Percentiles rank a stretch among this genome's conserved stretches.
These are phyloP conservation scores for Halichondria panicea DNA, from an alignment of 37 sponge, comb jelly and placozoan species.

Conservation along the genomic window DNA sequence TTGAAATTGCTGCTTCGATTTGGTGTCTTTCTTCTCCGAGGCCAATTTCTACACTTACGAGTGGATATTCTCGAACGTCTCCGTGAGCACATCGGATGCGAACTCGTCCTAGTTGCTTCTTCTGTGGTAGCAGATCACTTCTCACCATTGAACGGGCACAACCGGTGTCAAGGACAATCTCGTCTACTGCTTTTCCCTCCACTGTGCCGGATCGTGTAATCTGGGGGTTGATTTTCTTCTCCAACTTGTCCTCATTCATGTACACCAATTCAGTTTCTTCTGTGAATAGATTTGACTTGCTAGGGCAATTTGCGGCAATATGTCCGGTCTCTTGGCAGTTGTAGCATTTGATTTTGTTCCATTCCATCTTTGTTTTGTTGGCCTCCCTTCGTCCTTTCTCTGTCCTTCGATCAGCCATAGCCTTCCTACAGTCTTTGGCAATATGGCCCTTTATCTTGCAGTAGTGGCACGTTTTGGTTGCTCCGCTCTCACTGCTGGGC, in stretches of 20 bases:
- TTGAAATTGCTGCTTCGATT: conserved; percentile 7
- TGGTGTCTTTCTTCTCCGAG: background rate
- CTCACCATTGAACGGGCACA: conserved; percentile 25
- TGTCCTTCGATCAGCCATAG: background rate
- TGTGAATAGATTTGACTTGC: too few relatives aligned
- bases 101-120: too few relatives aligned
- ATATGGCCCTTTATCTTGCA: background rate
- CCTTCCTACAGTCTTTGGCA: background rate
- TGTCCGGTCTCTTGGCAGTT: conserved; percentile 32
- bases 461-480: background rate
- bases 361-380: background rate
- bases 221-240: too few relatives aligned
- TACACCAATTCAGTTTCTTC: background rate
- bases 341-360: background rate
- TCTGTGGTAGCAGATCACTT: conserved; percentile 28
- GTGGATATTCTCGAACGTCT: conserved; percentile 18
- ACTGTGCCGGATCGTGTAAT: conserved; percentile 19
- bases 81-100: too few relatives aligned
- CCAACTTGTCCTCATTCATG: background rate
- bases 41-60: background rate
- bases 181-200: conserved; percentile 1
- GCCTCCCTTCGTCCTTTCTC: background rate
- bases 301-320: conserved; percentile 6
- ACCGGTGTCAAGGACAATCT: conserved; percentile 39
- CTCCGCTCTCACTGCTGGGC: too few relatives aligned